Evolutionary conservation across 2,888 invertebrate genomes (phyloP), one percentile per base, ranked within the genome.

Genomic region (Hydraecia micacea): DNA sequence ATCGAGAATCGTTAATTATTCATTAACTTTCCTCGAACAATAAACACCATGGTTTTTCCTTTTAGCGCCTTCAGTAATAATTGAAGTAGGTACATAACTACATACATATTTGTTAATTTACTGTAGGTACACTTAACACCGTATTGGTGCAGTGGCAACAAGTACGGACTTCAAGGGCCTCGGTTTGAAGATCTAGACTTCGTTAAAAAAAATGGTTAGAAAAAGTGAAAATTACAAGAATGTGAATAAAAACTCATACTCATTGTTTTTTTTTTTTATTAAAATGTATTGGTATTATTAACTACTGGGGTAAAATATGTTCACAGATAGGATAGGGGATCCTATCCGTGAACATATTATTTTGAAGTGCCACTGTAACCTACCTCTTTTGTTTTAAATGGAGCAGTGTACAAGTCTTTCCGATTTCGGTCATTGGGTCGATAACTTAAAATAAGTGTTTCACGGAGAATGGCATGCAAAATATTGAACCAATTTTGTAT

Each of bases 1-100:
- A 75, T 68, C n/a, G n/a, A 58, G 49, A 72, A 80, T 72, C 46
- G 46, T 84, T 60, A 72, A 72, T 72, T 79, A 75, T 84, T 79
- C 18, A 83, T 79, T 32, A 46, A 39, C 13, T 60, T 75, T 72
- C 80, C 25, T 55, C 32, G 65, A 72, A 84, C 52, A 79, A 52
- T 68, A 71, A 52, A 15, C 80, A 52, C 49, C 32, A 36, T 18
- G 15, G 0, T 55, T 70, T 60, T 49, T 46, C 3, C 7, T 28
- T 69, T 70, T 28, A 70, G 15, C 49, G 69, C 25, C 36, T 46
- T 68, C 21, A 8, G 39, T 4, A 3, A 52, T 21, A 21, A 21
- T 21, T 21, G 21, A 58, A 58, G 25, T 9, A 46, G 7, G 13
- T 4, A 13, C 13, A 36, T 28, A n/a, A n/a, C n/a, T n/a, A n/a